phyloP scores from a whole-genome alignment of 2,888 invertebrate genomes.

The Rhagium mordax region DNA sequence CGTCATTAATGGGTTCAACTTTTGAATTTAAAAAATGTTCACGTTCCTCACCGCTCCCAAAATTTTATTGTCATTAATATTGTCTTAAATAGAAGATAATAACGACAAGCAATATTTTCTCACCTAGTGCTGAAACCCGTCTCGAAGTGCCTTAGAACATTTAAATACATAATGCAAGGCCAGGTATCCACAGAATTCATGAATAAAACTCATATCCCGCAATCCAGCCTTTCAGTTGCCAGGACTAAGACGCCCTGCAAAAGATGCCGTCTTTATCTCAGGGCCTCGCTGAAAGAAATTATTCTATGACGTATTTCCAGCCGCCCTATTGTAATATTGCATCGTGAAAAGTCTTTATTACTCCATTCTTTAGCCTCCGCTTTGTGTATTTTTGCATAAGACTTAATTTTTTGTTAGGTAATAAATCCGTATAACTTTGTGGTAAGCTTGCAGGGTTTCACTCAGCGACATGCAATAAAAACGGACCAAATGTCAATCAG shows the following conservation, averaged over 20 bases:
- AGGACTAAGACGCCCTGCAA: conserved; percentile 48
- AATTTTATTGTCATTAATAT: conserved; percentile 15
- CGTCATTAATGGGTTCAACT: no score
- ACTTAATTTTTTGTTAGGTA: conserved; percentile 48
- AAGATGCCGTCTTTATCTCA: conserved; percentile 48
- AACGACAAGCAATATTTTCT: conserved; percentile 49
- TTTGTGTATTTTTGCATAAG: conserved; percentile 50
- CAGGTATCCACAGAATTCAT: conserved; percentile 64
- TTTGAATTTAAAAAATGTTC: no score
- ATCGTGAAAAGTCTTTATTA: conserved; percentile 54
- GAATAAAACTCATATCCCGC: conserved; percentile 59
- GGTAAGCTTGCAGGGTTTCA: neutral
- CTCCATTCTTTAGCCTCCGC: conserved; percentile 42
- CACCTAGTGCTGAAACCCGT: conserved; percentile 39
- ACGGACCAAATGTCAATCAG: conserved; percentile 29
- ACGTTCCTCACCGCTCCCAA: no score
- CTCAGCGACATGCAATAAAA: conserved; percentile 22
- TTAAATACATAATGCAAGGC: conserved; percentile 66
- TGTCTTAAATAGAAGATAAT: conserved; percentile 42
- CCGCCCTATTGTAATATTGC: conserved; percentile 51
- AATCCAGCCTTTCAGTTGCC: conserved; percentile 46
- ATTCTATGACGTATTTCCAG: conserved; percentile 48
- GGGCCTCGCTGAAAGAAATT: conserved; percentile 48
- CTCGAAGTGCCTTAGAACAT: conserved; percentile 59
- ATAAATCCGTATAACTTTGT: conserved; percentile 40